phyloP scores from a whole-genome alignment of 2,797 vertebrate genomes.

The Muscicapa comitata region DNA sequence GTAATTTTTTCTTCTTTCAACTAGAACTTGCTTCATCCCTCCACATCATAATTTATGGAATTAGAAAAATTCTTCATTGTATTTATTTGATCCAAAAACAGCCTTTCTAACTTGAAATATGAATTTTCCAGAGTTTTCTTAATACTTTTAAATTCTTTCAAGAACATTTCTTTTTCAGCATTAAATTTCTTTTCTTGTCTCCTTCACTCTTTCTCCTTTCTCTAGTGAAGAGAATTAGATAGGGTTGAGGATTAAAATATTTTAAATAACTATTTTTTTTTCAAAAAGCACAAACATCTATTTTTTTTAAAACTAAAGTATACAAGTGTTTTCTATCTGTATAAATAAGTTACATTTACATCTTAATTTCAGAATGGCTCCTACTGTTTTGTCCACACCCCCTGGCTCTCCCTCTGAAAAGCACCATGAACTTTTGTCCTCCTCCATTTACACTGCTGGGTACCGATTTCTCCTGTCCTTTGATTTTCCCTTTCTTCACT shows the following conservation, averaged over 20 bases:
- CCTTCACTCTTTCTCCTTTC: not conserved
- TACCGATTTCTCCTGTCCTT: not conserved
- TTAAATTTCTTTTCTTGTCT: not conserved
- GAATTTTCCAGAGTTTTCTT: not conserved
- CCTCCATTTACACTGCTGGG: not conserved
- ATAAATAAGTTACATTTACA: not conserved
- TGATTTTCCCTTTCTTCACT: not conserved
- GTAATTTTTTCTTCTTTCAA: not conserved
- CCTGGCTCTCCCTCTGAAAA: not conserved
- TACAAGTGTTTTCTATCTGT: not conserved
- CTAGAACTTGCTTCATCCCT: not conserved
- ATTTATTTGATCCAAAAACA: not conserved
- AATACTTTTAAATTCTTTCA: not conserved
- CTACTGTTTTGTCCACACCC: not conserved
- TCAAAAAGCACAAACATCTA: not conserved
- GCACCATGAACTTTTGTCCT: not conserved
- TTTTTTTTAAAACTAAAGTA: not conserved
- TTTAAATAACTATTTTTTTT: not conserved
- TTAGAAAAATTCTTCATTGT: not conserved
- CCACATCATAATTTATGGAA: not conserved
- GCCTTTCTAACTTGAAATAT: not conserved
- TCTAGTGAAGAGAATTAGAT: not conserved
- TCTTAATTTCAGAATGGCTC: not conserved
- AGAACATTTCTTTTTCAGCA: not conserved
- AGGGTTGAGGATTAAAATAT: not conserved